A percentile compares a stretch with the other conserved stretches of the same genome.
These are phyloP conservation scores for Puntigrus tetrazona DNA, from an alignment of 2,113 vertebrate species.

Conservation along the genomic window DNA sequence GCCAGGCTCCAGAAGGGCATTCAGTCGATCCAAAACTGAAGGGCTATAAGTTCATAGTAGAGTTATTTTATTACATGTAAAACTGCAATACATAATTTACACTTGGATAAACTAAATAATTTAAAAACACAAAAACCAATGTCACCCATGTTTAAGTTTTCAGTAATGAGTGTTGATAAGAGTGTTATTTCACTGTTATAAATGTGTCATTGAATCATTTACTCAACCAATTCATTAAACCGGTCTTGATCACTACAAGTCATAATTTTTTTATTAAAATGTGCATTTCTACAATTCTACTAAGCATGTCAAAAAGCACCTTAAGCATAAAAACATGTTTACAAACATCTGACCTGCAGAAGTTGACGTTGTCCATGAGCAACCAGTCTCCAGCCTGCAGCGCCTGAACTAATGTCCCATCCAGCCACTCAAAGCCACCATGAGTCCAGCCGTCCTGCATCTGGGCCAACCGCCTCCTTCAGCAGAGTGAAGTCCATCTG, in stretches of 20 bases:
- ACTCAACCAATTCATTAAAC: constrained; percentile 4
- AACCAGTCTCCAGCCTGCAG: constrained; percentile 94
- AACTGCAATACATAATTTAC: neutral
- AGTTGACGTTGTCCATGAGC: constrained; percentile 98
- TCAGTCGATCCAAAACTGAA: constrained; percentile 94
- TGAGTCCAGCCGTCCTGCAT: constrained; percentile 78
- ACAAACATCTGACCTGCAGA: constrained; percentile 86
- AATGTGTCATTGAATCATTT: neutral
- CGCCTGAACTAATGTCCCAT: constrained; percentile 91
- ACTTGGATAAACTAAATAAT: neutral
- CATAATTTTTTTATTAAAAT: neutral
- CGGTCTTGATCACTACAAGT: neutral
- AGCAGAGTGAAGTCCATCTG: constrained; percentile 86
- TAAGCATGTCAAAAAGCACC: neutral
- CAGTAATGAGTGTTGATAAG: neutral
- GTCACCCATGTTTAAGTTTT: neutral
- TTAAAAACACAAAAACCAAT: neutral
- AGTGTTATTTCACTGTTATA: neutral
- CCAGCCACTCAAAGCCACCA: constrained; percentile 95
- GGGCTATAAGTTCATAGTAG: constrained; percentile 73
- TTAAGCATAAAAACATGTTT: neutral
- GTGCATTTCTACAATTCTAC: neutral
- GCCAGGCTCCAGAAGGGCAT: constrained; percentile 92
- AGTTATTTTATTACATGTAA: neutral
- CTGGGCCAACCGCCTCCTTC: constrained; percentile 82